Percentiles rank a stretch among this genome's conserved stretches.
Conservation (phyloP, 2,888 invertebrate genomes). For the Tanytarsus gracilentus region DNA sequence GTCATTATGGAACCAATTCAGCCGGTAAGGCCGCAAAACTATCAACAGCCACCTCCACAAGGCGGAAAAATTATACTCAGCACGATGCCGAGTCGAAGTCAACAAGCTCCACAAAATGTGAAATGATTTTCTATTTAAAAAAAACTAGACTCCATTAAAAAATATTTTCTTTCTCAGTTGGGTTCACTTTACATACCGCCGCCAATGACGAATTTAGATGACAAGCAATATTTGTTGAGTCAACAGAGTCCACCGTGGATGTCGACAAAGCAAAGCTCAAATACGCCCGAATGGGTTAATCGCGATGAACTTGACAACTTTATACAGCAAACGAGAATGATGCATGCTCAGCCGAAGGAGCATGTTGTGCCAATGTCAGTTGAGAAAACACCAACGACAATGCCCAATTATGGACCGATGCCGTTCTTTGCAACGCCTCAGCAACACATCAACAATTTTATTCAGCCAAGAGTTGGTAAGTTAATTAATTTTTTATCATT, state of each 20-base stretch:
- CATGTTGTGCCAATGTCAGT: constrained; percentile 42
- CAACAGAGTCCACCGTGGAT: constrained; percentile 32
- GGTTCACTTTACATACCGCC: constrained; percentile 51
- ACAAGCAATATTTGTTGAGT: constrained; percentile 35
- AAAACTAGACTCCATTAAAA: constrained; percentile 34
- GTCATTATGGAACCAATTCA: neutral
- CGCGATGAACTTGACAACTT: constrained; percentile 37
- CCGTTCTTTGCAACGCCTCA: constrained; percentile 35
- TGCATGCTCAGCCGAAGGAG: constrained; percentile 32
- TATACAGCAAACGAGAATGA: constrained; percentile 23
- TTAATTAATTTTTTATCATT: neutral
- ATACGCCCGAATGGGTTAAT: constrained; percentile 39
- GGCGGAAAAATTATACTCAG: constrained; percentile 18
- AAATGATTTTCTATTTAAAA: constrained; percentile 27
- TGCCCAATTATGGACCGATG: constrained; percentile 36
- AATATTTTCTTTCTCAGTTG: constrained; percentile 35
- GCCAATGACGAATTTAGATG: constrained; percentile 48
- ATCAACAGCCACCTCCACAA: constrained; percentile 32
- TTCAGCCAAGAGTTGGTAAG: constrained; percentile 30
- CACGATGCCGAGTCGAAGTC: constrained; percentile 34
- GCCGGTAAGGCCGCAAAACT: constrained; percentile 31
- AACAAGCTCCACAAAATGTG: constrained; percentile 30
- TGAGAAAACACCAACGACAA: constrained; percentile 38
- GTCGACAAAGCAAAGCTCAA: constrained; percentile 33
- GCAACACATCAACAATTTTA: constrained; percentile 32